A percentile compares a stretch with the other conserved stretches of the same genome.
Conservation (phyloP, 2,797 vertebrate species). For the Enteromius radiatus region DNA sequence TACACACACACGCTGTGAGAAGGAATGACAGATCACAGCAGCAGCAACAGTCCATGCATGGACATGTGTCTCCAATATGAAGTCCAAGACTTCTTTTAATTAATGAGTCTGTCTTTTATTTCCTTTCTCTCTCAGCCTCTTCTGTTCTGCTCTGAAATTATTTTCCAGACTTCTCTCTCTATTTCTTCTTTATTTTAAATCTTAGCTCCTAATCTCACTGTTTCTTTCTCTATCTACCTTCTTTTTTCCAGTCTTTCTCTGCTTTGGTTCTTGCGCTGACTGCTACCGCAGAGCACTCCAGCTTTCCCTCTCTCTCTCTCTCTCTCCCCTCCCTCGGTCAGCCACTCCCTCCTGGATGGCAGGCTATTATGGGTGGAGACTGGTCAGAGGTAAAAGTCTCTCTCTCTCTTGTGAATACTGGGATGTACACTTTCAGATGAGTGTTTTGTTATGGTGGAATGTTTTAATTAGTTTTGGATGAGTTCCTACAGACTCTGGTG, state of each 20-base stretch:
- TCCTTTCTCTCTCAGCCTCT: not conserved
- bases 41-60: constrained; percentile 42
- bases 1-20: constrained; percentile 22
- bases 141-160: constrained; percentile 17
- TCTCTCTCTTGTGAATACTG: constrained; percentile 35
- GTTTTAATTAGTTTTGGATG: constrained; percentile 42
- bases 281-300: constrained; percentile 61
- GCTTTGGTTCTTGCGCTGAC: constrained; percentile 55
- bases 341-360: constrained; percentile 57
- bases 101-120: constrained; percentile 57
- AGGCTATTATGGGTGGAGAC: constrained; percentile 60
- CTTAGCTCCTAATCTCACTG: not conserved
- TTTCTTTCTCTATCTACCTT: not conserved
- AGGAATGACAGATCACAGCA: constrained; percentile 46
- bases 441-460: constrained; percentile 27
- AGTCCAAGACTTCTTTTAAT: constrained; percentile 71
- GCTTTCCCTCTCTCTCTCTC: constrained; percentile 39
- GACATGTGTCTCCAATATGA: constrained; percentile 53
- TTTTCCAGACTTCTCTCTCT: constrained; percentile 1
- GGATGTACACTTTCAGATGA: constrained; percentile 8
- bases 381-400: constrained; percentile 59
- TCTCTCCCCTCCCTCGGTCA: constrained; percentile 42
- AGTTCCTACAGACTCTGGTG: not conserved
- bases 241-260: constrained; percentile 42
- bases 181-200: constrained; percentile 17